A percentile compares a stretch with the other conserved stretches of the same genome.
phyloP scores from a whole-genome alignment of 2,797 vertebrate species.

The Poliocrania exsul region DNA sequence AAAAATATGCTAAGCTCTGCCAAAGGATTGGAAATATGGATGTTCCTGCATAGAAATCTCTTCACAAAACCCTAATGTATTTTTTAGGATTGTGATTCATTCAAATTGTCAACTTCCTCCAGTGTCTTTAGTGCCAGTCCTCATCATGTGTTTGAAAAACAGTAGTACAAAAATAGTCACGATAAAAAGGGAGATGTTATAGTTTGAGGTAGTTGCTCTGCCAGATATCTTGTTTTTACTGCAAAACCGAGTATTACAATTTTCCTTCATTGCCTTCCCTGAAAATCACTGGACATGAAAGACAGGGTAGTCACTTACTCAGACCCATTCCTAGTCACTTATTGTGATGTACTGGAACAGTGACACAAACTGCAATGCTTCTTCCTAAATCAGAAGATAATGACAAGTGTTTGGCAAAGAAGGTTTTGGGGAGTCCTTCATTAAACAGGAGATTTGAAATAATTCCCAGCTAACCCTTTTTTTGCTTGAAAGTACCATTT shows the following conservation, averaged over 20 bases:
- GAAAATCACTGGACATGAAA: not conserved
- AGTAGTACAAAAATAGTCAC: not conserved
- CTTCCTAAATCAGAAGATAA: not conserved
- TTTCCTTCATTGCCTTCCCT: not conserved
- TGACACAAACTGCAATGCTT: not conserved
- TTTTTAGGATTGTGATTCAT: conserved; percentile 8
- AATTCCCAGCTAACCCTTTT: not conserved
- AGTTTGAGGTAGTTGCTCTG: not conserved
- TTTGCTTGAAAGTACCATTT: not conserved
- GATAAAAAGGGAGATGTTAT: not conserved
- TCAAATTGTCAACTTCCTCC: not conserved
- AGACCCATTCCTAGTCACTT: not conserved
- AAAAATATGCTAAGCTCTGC: not conserved
- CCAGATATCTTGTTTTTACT: not conserved
- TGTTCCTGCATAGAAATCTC: not conserved
- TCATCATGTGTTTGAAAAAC: not conserved
- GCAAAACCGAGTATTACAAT: not conserved
- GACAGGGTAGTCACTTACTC: not conserved
- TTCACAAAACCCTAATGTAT: not conserved
- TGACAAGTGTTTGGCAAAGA: not conserved
- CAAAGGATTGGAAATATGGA: not conserved
- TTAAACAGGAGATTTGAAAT: not conserved
- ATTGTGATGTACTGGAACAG: not conserved
- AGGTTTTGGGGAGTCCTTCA: not conserved
- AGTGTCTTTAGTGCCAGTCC: not conserved